Evolutionary conservation across 2,797 vertebrate species (phyloP).

Genomic region (Clarias laeviceps): DNA sequence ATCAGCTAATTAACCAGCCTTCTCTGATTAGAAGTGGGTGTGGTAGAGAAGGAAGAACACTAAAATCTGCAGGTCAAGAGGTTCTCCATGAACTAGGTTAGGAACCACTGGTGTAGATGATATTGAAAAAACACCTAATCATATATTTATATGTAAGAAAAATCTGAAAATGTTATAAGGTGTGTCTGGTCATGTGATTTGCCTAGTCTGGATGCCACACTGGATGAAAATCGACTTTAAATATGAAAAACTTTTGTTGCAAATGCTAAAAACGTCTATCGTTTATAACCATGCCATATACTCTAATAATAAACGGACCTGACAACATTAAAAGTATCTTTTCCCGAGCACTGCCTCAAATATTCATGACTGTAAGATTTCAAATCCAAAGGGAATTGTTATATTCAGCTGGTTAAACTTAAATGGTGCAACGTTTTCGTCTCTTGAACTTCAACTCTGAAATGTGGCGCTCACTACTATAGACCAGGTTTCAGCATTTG

Average conservation of each 20-base stretch:
- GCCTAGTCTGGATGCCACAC: neutral
- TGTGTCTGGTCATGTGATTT: neutral
- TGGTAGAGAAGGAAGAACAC: no score
- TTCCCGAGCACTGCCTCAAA: neutral
- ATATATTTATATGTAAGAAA: neutral
- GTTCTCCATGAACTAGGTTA: no score
- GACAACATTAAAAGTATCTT: no score
- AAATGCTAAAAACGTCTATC: neutral
- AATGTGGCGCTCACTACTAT: neutral
- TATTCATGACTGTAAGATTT: no score
- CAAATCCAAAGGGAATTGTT: no score
- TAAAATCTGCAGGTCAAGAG: no score
- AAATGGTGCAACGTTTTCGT: neutral
- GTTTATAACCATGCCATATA: neutral
- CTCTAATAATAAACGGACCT: neutral
- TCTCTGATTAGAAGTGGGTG: no score
- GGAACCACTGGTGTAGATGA: neutral
- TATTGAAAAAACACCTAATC: no score
- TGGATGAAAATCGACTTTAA: neutral
- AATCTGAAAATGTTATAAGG: neutral
- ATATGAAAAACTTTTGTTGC: neutral
- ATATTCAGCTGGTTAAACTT: neutral
- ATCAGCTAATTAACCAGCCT: no score
- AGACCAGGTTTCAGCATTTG: neutral
- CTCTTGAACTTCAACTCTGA: neutral